Conservation (phyloP, 2,797 vertebrate genomes). For the Aulostomus chinensis region DNA sequence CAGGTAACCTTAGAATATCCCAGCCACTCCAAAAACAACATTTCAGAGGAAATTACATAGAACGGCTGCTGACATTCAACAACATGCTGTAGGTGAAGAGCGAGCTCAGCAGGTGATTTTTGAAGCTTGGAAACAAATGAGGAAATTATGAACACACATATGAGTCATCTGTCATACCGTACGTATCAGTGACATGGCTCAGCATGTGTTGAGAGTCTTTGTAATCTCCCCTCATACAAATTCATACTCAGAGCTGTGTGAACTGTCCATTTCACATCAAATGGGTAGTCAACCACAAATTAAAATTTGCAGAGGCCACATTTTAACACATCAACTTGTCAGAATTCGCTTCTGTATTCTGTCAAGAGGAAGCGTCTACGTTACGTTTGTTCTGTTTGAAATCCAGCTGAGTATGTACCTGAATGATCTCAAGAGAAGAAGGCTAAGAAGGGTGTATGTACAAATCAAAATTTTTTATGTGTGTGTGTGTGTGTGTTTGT, state of each 20-base stretch:
- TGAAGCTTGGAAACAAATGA: slow-evolving; percentile 41
- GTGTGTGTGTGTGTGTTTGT: neutral
- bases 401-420: slow-evolving; percentile 5
- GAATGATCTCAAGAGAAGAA: slow-evolving; percentile 17
- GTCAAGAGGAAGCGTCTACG: slow-evolving; percentile 2
- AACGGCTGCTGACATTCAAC: slow-evolving; percentile 34
- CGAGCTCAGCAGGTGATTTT: slow-evolving; percentile 16
- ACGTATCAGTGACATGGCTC: slow-evolving; percentile 11
- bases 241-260: slow-evolving; percentile 7
- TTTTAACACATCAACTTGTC: slow-evolving; percentile 33
- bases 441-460: neutral
- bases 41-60: slow-evolving; percentile 10
- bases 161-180: slow-evolving; percentile 45
- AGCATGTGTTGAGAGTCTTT: slow-evolving; percentile 7
- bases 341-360: slow-evolving; percentile 18
- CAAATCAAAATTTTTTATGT: slow-evolving; percentile 14
- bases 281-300: slow-evolving; percentile 38
- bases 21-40: slow-evolving; percentile 8
- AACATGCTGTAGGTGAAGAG: neutral
- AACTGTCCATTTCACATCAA: slow-evolving; percentile 3
- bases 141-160: slow-evolving; percentile 36
- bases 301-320: slow-evolving; percentile 20
- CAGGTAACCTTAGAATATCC: slow-evolving; percentile 32
- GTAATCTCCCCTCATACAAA: slow-evolving; percentile 27
- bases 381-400: slow-evolving; percentile 17